Base-by-base conservation (phyloP, 2,113 vertebrate genomes). In the Nibea coibor region DNA sequence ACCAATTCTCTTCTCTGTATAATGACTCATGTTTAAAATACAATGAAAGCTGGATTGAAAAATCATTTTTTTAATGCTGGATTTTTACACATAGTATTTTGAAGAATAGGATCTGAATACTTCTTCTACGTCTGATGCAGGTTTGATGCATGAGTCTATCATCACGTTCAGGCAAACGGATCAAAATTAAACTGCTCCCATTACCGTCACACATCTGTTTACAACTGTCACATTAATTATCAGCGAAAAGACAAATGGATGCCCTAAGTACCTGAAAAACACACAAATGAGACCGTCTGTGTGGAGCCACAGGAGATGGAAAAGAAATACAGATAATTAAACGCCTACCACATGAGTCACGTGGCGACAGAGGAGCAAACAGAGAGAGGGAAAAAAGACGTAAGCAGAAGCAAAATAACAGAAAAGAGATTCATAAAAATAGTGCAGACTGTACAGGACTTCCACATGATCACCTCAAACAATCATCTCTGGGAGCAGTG, bases 301-400 rank as follows among this genome's bases (percentile, higher is more conserved):
- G 58, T 54, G 62, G 81, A 80, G 61, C 70, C 74, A 69, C 75
- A n/a, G 65, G 62, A 72, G 75, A 71, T 10, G 11, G 20, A 58
- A 64, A 56, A 19, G 3, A 77, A 65, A 77, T 12, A 26, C 75
- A 65, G 45, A 62, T 39, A 82, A 48, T 53, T 73, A 57, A 81
- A 66, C 8, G 26, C 11, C 24, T 19, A 16, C 9, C 48, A n/a
- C 12, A 59, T 66, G 76, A 81, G 42, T 86, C 42, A 80, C 24
- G 63, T 9, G 61, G 61, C 8, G 2, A 63, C 14, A 73, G 39
- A 28, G 17, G 20, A 5, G 43, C 22, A 68, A 43, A 64, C 19
- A 67, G 31, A 62, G 31, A 42, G 20, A 31, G 43, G 7, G 7
- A 39, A 8, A 59, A 67, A 24, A 61, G 24, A 62, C 22, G 22